Evolutionary conservation across 2,888 invertebrate genomes (phyloP), one percentile per base, ranked within the genome.

Genomic region (Drosophila dives): DNA sequence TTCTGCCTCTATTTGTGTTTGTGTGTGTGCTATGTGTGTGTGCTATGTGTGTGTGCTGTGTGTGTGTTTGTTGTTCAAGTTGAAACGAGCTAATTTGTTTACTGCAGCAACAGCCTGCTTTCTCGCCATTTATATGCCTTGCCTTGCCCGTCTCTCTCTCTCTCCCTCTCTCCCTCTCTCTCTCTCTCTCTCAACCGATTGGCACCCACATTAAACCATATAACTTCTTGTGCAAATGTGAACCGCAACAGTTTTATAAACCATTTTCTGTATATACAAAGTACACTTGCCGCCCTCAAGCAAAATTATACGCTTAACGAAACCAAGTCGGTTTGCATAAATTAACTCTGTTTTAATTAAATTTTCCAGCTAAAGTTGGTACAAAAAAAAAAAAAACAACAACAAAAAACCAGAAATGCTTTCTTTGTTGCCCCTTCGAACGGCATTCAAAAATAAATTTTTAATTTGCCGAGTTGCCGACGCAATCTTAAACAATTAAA

Each of bases 1-100:
- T 83, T 26, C 6, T 33, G 20, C 17, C 11, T 0, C 20, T 15
- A 15, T 36, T 50, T 45, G 11, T 63, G 17, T 42, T 32, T 53
- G 26, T 50, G 12, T 56, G 33, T 60, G 33, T 40, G 29, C 4
- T 26, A 15, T 34, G 50, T 45, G 11, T 65, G 17, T 42, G 36
- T 53, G 26, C 48, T 10, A 3, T 56, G 33, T 60, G 33, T 40
- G 15, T 45, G 32, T 40, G 34, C 65, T n/a, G 0, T 67, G 20
- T 34, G 34, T 36, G 45, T 71, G 40, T 67, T 33, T 64, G 79
- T 62, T 66, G 68, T 67, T 72, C 71, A 80, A 80, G 72, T 86
- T 84, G 81, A 81, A 89, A 69, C 72, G 75, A 77, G 89, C 90
- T 90, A 90, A 90, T 86, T 86, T 88, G 90, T 90, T 88, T 71